Evolutionary conservation across 1,140 invertebrate genomes (phyloP).

Genomic region (Drosophila sproati): DNA sequence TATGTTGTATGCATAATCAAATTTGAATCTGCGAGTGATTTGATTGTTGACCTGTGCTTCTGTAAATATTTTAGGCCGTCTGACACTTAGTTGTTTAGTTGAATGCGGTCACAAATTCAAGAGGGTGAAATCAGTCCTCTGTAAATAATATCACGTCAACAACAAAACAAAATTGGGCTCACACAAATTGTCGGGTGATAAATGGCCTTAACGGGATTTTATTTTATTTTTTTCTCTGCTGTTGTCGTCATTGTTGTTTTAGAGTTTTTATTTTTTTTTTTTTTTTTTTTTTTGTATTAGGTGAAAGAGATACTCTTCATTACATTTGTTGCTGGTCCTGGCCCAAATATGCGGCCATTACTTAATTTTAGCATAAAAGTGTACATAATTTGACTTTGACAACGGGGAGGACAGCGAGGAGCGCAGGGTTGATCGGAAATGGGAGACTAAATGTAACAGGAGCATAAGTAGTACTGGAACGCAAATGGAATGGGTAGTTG

Average conservation of each 20-base stretch:
- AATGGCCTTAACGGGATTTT: slow-evolving; percentile 80
- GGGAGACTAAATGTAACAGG: slow-evolving; percentile 10
- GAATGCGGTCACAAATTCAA: slow-evolving; percentile 69
- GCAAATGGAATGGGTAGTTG: slow-evolving; percentile 8
- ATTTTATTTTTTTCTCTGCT: slow-evolving; percentile 48
- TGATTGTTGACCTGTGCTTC: slow-evolving; percentile 13
- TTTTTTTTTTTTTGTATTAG: slow-evolving; percentile 25
- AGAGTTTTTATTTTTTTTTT: slow-evolving; percentile 16
- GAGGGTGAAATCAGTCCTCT: slow-evolving; percentile 81
- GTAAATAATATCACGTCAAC: slow-evolving; percentile 78
- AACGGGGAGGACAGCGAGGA: slow-evolving; percentile 41
- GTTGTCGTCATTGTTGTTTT: slow-evolving; percentile 9
- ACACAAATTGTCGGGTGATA: slow-evolving; percentile 78
- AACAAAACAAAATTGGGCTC: slow-evolving; percentile 58
- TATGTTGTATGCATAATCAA: neutral
- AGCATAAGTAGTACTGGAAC: neutral
- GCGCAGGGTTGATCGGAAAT: slow-evolving; percentile 21
- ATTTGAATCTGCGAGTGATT: slow-evolving; percentile 16
- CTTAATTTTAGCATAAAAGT: slow-evolving; percentile 79
- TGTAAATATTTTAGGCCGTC: slow-evolving; percentile 50
- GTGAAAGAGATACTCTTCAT: slow-evolving; percentile 50
- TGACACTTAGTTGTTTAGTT: slow-evolving; percentile 43
- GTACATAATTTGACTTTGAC: slow-evolving; percentile 81
- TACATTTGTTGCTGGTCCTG: slow-evolving; percentile 23
- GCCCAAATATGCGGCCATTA: slow-evolving; percentile 42